Percentiles rank a stretch among this genome's conserved stretches.
phyloP scores from a whole-genome alignment of 2,113 vertebrate genomes.

The Periophthalmus modestus region DNA sequence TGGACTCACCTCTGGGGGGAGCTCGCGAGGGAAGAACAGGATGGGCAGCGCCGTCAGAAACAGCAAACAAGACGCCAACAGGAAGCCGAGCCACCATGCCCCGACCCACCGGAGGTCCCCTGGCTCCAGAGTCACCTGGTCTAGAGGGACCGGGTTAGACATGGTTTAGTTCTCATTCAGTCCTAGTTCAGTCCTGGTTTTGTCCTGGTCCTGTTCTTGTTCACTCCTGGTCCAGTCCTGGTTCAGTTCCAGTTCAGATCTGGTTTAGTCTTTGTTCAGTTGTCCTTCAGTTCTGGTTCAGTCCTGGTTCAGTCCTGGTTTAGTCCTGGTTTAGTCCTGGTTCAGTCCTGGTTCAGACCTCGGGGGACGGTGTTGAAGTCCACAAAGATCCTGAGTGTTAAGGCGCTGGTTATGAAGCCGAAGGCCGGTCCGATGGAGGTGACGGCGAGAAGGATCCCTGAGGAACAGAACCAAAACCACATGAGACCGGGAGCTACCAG shows the following conservation, averaged over 20 bases:
- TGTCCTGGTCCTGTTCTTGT: constrained; percentile 11
- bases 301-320: neutral
- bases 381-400: constrained; percentile 84
- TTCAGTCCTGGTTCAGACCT: constrained; percentile 68
- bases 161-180: constrained; percentile 55
- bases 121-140: constrained; percentile 65
- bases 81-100: constrained; percentile 96
- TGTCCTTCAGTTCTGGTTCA: neutral
- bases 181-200: neutral
- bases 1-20: constrained; percentile 81
- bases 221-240: neutral
- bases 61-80: constrained; percentile 82
- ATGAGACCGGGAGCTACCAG: neutral
- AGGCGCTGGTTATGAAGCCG: constrained; percentile 84
- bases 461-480: neutral
- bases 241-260: neutral
- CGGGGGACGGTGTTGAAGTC: constrained; percentile 83
- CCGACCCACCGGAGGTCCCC: constrained; percentile 92
- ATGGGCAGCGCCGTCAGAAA: constrained; percentile 85
- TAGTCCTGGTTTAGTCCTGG: neutral
- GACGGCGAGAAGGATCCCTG: constrained; percentile 88
- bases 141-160: constrained; percentile 62
- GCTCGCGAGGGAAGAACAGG: constrained; percentile 88
- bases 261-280: neutral
- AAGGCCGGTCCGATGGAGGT: constrained; percentile 86